phyloP scores from a whole-genome alignment of 2,797 vertebrate genomes.

The Synanceia verrucosa region DNA sequence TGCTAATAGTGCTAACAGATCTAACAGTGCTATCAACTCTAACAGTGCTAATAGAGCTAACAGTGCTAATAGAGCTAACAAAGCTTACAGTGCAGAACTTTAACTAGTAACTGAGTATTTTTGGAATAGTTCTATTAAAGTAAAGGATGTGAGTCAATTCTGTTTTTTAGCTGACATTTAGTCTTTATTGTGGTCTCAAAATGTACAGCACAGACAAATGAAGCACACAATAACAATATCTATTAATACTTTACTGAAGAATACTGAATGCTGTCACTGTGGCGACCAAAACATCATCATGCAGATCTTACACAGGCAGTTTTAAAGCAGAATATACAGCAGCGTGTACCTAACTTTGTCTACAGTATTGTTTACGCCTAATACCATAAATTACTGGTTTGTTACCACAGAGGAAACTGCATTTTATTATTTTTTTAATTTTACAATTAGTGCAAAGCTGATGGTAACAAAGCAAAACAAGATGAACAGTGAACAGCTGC shows the following conservation, averaged over 20 bases:
- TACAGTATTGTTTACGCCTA: conserved; percentile 51
- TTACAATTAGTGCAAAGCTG: conserved; percentile 59
- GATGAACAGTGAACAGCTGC: conserved; percentile 48
- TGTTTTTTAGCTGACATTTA: conserved; percentile 39
- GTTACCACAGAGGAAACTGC: conserved; percentile 44
- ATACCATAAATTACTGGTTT: conserved; percentile 45
- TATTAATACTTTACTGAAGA: conserved; percentile 44
- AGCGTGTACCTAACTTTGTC: conserved; percentile 54
- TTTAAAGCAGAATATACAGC: conserved; percentile 76
- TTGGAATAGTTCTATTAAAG: neutral
- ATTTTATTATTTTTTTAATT: conserved; percentile 5
- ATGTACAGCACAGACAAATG: conserved; percentile 73
- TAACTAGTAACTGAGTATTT: neutral
- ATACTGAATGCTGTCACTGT: conserved; percentile 29
- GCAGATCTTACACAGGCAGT: conserved; percentile 60
- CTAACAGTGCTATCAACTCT: no score
- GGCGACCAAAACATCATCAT: conserved; percentile 63
- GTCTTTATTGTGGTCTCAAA: conserved; percentile 75
- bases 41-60: no score
- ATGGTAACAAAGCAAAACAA: conserved; percentile 53
- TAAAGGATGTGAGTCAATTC: neutral
- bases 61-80: no score
- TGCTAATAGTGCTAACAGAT: no score
- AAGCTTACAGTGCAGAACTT: neutral
- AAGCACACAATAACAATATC: conserved; percentile 60